phyloP scores from a whole-genome alignment of 2,888 invertebrate genomes.

The Cetonia aurata region DNA sequence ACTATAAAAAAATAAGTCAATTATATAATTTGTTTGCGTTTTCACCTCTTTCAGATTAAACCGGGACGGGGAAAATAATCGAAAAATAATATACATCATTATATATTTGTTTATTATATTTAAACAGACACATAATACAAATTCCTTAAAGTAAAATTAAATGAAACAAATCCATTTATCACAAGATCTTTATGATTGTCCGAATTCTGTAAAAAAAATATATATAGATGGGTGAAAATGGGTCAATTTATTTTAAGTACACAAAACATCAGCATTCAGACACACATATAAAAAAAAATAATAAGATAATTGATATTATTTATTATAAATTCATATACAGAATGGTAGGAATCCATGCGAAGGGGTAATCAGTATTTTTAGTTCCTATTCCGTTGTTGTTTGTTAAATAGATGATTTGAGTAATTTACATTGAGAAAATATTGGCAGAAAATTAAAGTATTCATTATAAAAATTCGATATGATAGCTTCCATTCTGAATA shows the following conservation, averaged over 20 bases:
- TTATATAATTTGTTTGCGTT: too few species aligned
- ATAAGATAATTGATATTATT: background rate
- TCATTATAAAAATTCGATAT: too few species aligned
- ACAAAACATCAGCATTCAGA: background rate
- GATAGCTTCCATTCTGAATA: too few species aligned
- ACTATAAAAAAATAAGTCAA: too few species aligned
- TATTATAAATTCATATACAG: background rate
- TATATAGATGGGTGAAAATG: background rate
- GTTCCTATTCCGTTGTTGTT: too few species aligned
- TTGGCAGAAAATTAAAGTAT: too few species aligned
- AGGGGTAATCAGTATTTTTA: background rate
- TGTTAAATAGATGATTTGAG: too few species aligned
- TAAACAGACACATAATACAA: conserved; percentile 20
- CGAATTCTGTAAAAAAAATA: conserved; percentile 12
- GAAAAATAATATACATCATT: too few species aligned
- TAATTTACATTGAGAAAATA: too few species aligned
- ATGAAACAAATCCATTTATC: conserved; percentile 46
- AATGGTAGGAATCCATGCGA: background rate
- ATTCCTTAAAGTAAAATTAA: background rate
- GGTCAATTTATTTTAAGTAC: conserved; percentile 1
- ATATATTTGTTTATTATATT: conserved; percentile 9
- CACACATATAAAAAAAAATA: too few species aligned
- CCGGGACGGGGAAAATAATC: too few species aligned
- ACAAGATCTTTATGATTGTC: conserved; percentile 54
- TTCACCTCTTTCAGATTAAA: too few species aligned